These are phyloP conservation scores for Burhinus bistriatus DNA, from an alignment of 2,113 vertebrate species.

Conservation along the genomic window DNA sequence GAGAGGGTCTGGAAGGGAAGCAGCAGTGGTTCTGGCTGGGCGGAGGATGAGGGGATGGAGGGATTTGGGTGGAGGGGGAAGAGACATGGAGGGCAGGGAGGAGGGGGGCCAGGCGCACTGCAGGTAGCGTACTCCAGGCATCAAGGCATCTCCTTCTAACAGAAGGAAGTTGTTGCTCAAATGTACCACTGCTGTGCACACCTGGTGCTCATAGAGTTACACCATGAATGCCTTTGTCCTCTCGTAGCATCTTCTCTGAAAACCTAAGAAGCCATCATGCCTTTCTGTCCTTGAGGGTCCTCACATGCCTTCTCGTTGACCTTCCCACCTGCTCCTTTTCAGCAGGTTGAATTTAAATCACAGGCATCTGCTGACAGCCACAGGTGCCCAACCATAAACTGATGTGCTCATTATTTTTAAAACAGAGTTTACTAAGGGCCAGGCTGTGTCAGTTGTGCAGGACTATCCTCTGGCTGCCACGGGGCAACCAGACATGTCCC, in stretches of 20 bases:
- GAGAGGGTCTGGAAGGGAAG: neutral
- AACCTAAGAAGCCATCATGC: neutral
- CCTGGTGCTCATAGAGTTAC: neutral
- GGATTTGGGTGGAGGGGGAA: neutral
- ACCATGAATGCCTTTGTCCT: neutral
- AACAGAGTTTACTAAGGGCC: neutral
- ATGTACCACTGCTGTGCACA: neutral
- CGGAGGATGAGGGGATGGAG: neutral
- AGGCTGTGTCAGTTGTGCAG: neutral
- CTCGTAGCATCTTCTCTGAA: neutral
- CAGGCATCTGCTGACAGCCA: neutral
- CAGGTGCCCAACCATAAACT: rapidly evolving
- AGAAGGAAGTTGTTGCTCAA: neutral
- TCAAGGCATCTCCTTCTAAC: neutral
- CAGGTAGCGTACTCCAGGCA: neutral
- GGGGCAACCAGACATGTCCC: neutral
- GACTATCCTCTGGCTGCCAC: neutral
- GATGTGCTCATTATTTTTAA: neutral
- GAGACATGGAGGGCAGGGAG: neutral
- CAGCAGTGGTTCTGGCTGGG: neutral
- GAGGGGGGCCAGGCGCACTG: neutral
- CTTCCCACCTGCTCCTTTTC: neutral
- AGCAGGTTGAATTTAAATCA: neutral
- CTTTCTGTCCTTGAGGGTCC: neutral
- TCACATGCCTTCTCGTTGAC: neutral